phyloP scores from a whole-genome alignment of 2,797 vertebrate genomes.

The Silurus lanzhouensis region DNA sequence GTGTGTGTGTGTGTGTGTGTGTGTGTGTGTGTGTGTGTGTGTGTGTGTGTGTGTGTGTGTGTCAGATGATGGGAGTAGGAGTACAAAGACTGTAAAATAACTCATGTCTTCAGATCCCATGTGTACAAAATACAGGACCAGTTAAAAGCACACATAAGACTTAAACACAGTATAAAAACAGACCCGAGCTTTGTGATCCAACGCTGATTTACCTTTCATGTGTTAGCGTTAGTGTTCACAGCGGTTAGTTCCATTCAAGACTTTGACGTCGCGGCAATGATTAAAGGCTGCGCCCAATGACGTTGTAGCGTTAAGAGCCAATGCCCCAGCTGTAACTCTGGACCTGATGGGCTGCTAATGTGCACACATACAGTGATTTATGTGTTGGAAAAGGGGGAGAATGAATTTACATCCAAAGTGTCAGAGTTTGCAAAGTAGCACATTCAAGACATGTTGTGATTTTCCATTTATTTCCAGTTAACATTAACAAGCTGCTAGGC shows the following conservation, averaged over 20 bases:
- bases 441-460: neutral
- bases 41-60: neutral
- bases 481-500: neutral
- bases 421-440: neutral
- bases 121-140: neutral
- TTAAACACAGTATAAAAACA: neutral
- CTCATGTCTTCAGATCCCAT: neutral
- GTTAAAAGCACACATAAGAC: neutral
- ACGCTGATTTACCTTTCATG: neutral
- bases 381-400: neutral
- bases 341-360: constrained; percentile 17
- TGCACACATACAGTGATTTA: constrained; percentile 24
- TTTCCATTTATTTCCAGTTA: no score
- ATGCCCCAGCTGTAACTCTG: constrained; percentile 22
- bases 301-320: neutral
- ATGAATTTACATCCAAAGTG: neutral
- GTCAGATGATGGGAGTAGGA: no score
- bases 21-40: neutral
- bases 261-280: neutral
- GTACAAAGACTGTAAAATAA: neutral
- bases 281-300: constrained; percentile 21
- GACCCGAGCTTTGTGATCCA: neutral
- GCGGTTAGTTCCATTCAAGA: constrained; percentile 1
- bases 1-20: no score
- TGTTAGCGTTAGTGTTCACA: neutral